phyloP scores from a whole-genome alignment of 2,888 invertebrate genomes.

The Eupithecia dodoneata region DNA sequence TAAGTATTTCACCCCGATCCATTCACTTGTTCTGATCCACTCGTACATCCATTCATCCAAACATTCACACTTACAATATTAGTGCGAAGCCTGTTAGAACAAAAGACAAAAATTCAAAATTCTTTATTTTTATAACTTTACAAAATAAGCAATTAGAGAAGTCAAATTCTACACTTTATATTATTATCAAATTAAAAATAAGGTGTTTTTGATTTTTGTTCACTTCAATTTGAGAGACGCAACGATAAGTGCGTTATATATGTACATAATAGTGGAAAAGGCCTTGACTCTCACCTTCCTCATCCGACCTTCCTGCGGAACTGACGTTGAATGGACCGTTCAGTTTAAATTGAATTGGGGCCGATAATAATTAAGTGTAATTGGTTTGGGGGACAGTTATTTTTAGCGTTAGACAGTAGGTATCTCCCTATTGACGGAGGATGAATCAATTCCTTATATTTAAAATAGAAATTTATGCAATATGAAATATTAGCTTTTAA shows the following conservation, averaged over 20 bases:
- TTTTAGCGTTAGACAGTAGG: not conserved
- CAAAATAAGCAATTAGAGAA: too few species aligned
- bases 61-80: too few species aligned
- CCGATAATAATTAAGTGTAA: slow-evolving; percentile 7
- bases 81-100: not conserved
- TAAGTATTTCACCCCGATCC: too few species aligned
- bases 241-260: not conserved
- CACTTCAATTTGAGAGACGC: too few species aligned
- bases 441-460: not conserved
- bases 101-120: too few species aligned
- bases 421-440: not conserved
- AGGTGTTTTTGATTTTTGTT: too few species aligned
- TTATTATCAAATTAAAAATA: too few species aligned
- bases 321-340: slow-evolving; percentile 21
- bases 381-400: not conserved
- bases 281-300: slow-evolving; percentile 15
- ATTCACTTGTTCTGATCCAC: too few species aligned
- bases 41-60: too few species aligned
- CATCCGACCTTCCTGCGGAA: slow-evolving; percentile 17
- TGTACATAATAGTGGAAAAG: not conserved
- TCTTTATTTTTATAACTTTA: too few species aligned
- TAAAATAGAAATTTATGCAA: not conserved
- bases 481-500: not conserved
- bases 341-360: slow-evolving; percentile 24
- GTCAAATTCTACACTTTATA: too few species aligned